Evolutionary conservation across 1,140 invertebrate species (phyloP), one percentile per base, ranked within the genome.

Genomic region (Cherax destructor): DNA sequence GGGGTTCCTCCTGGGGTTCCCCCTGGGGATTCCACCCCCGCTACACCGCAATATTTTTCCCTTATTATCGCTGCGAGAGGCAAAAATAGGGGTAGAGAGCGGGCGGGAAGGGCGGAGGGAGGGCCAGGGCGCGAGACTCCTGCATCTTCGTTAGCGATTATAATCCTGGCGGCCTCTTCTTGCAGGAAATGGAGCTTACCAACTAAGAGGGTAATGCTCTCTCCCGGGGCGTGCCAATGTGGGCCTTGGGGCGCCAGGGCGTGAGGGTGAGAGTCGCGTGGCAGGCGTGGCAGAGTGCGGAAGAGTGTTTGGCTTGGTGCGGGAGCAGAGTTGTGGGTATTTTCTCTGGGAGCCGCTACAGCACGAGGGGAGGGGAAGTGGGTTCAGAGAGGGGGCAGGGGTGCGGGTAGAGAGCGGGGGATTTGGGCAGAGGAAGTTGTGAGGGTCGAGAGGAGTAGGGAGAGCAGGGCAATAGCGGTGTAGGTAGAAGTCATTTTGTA

Each of bases 161-260:
- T 88, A 88, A 88, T 88, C 86, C 86, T 80, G 86, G 52, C 86
- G 86, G 86, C 86, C 86, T 88, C 86, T 88, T 88, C 86, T 88
- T 88, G 86, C 86, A 88, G 86, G 86, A 88, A 88, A 88, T 88
- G 86, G 86, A 88, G 86, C 86, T 88, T 88, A 88, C 86, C 86
- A 88, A 88, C 86, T 88, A 88, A 88, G 86, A 88, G 86, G 86
- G 86, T 88, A 88, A 88, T 88, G 86, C 86, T 80, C 21, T 61
- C 49, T 79, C 50, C 30, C 56, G n/a, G 18, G 52, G 21, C 86
- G 56, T 9, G 86, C 56, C 76, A 65, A 41, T 50, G 21, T 65
- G 24, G 61, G n/a, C 86, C 56, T 65, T 88, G 77, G 59, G 86
- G 50, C 30, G 11, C 49, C 52, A 77, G 24, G 76, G 11, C 30